Base-by-base conservation (phyloP, 2,113 vertebrate genomes). In the Mesembrinibis cayennensis region DNA sequence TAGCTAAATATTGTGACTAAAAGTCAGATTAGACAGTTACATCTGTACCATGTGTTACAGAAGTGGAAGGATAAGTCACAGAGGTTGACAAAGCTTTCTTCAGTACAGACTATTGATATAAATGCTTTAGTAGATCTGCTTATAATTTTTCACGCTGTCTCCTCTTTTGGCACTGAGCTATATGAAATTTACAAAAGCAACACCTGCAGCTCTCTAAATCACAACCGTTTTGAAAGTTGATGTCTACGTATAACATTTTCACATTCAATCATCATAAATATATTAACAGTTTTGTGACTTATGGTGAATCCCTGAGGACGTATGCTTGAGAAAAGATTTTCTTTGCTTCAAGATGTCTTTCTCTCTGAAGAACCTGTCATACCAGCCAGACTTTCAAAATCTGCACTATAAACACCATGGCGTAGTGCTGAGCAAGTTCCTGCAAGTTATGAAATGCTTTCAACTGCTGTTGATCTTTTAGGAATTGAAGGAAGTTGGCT, bases 131-230 rank as follows among this genome's bases (percentile, higher is more conserved):
- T 83, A 69, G 58, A 76, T 94, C 92, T 91, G 80, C 91, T 90
- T 94, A 81, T 80, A 91, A 93, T 90, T 97, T 97, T 94, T 96
- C 94, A 69, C 0, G 0, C 91, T 92, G 72, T 89, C 85, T 93
- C 44, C 72, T 90, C 66, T 78, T 94, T 91, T 89, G 87, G 63
- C 93, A 87, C 42, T 77, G 86, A 96, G 50, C 77, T 77, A 55
- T 55, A 69, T 72, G 69, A 96, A 96, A 86, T 91, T 53, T 95
- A 90, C 80, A 91, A 96, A 96, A 96, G 93, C 76, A 89, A 94
- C 65, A 97, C 78, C 96, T 87, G 71, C 87, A 90, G 79, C 76
- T 97, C 87, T 82, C 62, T 92, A 91, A 97, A 96, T 97, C 94
- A 96, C 63, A 91, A 85, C 78, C 9, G 9, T 84, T 96, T 95